Evolutionary conservation across 2,113 vertebrate genomes (phyloP), one percentile per base, ranked within the genome.

Genomic region (Sphyrna mokarran): DNA sequence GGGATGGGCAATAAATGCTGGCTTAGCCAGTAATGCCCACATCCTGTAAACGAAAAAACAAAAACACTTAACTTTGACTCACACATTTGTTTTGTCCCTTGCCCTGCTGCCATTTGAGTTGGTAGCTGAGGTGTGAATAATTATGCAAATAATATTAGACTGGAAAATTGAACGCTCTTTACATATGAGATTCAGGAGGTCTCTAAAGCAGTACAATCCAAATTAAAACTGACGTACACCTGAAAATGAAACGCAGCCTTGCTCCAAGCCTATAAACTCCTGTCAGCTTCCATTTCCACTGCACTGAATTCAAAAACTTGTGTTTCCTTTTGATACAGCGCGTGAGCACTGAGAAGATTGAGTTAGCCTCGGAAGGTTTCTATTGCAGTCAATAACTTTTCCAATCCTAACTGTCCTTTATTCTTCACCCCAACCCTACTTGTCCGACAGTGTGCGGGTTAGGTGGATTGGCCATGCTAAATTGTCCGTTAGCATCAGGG

Each of bases 181-280:
- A 54, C 86, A 58, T 11, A 26, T 29, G 86, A 13, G 23, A 40
- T 43, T 89, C 10, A 58, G 20, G 8, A 87, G 85, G 43, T 20
- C 40, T 22, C 2, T 54, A 87, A 54, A 87, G 22, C 22, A 54
- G 22, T 54, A 29, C 43, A 54, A 58, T 54, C 10, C 22, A 58
- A 87, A 87, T 87, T 54, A 89, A 48, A 89, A 89, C 86, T 89
- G 86, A 89, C 86, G 29, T 29, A 89, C 43, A 89, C 8, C 86
- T 54, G 86, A 29, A 89, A 58, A 54, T 0, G 13, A 89, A 89
- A 58, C 11, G 2, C 23, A 18, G 86, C 20, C 9, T 29, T 58
- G 43, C 1, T 29, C 11, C 86, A 89, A 89, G 48, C 26, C 85
- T 26, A 58, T 89, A 13, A 48, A 29, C 26, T 58, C 86, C 11